These are phyloP conservation scores for Dermatophagoides farinae DNA, from an alignment of 1,140 invertebrate species.

Conservation along the genomic window DNA sequence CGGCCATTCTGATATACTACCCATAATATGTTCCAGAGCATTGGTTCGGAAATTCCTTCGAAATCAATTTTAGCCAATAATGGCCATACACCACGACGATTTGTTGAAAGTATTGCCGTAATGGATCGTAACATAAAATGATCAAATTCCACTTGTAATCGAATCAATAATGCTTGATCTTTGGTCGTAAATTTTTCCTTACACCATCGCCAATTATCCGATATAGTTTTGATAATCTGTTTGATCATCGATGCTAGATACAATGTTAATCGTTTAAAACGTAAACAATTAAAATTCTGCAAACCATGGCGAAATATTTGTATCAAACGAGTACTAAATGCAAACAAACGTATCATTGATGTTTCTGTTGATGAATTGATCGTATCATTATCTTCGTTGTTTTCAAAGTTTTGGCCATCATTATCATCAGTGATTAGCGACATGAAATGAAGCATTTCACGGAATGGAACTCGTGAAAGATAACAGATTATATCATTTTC, in stretches of 20 bases:
- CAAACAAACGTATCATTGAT: constrained; percentile 14
- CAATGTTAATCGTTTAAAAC: constrained; percentile 13
- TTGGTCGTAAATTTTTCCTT: constrained; percentile 8
- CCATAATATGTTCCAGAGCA: constrained; percentile 18
- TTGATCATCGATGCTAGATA: constrained; percentile 12
- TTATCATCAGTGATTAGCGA: neutral
- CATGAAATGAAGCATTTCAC: constrained; percentile 11
- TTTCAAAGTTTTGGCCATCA: neutral
- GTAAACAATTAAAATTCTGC: constrained; percentile 16
- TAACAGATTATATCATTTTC: constrained; percentile 16
- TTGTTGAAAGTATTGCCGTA: constrained; percentile 10
- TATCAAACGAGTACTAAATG: constrained; percentile 13
- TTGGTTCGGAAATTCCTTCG: constrained; percentile 14
- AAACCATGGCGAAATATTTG: constrained; percentile 13
- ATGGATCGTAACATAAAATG: constrained; percentile 16
- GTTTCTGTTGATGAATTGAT: constrained; percentile 7
- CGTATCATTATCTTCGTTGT: neutral
- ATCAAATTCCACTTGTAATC: constrained; percentile 18
- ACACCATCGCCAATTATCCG: constrained; percentile 11
- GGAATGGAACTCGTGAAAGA: constrained; percentile 14
- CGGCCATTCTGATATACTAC: constrained; percentile 16
- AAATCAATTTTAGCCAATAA: constrained; percentile 14
- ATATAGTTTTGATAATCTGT: neutral
- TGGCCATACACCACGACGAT: constrained; percentile 15
- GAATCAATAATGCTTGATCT: constrained; percentile 14